Evolutionary conservation across 2,888 invertebrate genomes (phyloP).

Genomic region (Nomada fucata): DNA sequence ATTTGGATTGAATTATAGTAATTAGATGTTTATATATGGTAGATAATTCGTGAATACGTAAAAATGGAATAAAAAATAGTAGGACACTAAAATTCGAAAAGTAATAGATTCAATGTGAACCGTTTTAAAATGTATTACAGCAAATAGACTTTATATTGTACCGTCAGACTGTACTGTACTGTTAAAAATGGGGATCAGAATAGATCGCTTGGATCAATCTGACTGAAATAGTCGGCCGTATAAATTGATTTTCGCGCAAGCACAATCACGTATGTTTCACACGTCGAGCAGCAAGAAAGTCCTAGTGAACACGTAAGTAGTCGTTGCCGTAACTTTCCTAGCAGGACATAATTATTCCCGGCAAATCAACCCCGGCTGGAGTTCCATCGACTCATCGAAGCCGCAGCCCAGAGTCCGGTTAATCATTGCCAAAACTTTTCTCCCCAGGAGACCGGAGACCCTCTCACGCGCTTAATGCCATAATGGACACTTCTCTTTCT

Average conservation of each 20-base stretch:
- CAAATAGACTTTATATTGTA: no score
- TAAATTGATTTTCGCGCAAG: neutral
- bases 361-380: constrained; percentile 58
- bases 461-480: constrained; percentile 75
- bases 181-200: no score
- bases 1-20: no score
- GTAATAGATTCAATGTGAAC: neutral
- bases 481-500: constrained; percentile 77
- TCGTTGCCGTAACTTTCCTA: constrained; percentile 30
- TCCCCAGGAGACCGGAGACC: constrained; percentile 75
- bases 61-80: no score
- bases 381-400: constrained; percentile 66
- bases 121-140: no score
- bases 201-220: neutral
- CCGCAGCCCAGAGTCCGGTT: constrained; percentile 73
- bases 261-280: neutral
- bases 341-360: constrained; percentile 60
- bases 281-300: neutral
- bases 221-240: neutral
- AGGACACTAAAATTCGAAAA: neutral
- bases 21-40: no score
- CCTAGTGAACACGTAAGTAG: neutral
- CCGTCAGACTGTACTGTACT: no score
- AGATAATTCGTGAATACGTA: no score
- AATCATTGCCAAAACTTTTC: constrained; percentile 81